A percentile compares a stretch with the other conserved stretches of the same genome.
phyloP scores from a whole-genome alignment of 2,113 vertebrate genomes.

The Zeus faber region DNA sequence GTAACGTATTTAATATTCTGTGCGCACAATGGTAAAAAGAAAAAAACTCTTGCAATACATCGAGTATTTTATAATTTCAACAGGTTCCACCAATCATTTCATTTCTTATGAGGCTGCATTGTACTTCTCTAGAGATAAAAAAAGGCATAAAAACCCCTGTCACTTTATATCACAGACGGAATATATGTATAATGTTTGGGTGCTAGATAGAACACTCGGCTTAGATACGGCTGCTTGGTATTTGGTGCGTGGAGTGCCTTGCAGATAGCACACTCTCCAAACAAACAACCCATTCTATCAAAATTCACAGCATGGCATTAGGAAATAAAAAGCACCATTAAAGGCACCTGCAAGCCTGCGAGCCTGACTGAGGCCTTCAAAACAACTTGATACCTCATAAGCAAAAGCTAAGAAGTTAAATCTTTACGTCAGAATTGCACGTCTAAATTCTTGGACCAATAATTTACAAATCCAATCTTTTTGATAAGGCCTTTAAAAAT shows the following conservation, averaged over 20 bases:
- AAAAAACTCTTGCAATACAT: no score
- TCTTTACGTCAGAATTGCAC: no score
- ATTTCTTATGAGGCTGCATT: constrained; percentile 13
- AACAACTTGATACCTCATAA: constrained; percentile 4
- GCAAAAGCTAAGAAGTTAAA: constrained; percentile 25
- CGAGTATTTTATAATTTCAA: no score
- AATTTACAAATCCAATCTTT: no score
- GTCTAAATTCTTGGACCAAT: constrained; percentile 8
- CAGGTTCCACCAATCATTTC: neutral
- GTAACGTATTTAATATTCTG: no score
- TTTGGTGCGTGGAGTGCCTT: constrained; percentile 1
- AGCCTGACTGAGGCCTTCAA: neutral
- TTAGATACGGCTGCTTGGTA: constrained; percentile 31
- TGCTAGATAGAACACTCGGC: constrained; percentile 12
- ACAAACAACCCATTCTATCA: neutral
- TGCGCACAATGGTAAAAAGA: no score
- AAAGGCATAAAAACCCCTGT: neutral
- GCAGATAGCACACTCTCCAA: constrained; percentile 7
- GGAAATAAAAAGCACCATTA: constrained; percentile 16
- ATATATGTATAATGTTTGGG: constrained; percentile 6
- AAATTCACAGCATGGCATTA: constrained; percentile 15
- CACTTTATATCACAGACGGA: constrained; percentile 32
- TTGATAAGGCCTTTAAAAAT: no score
- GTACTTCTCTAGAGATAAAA: constrained; percentile 18
- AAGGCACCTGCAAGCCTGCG: neutral